Percentiles rank a stretch among this genome's conserved stretches.
Evolutionary conservation across 1,140 invertebrate genomes (phyloP).

Genomic region (Aculops lycopersici): DNA sequence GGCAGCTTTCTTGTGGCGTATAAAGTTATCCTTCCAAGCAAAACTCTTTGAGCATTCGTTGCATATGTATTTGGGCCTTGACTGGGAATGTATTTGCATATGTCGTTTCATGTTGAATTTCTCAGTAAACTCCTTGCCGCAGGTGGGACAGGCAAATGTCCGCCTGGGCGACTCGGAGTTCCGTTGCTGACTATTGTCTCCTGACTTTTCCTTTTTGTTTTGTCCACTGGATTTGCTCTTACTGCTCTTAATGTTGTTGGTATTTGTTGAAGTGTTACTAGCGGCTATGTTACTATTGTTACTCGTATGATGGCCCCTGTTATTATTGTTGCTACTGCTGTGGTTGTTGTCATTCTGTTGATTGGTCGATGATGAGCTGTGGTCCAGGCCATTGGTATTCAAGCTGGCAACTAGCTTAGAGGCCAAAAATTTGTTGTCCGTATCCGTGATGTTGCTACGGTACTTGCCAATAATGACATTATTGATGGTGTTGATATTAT

Average conservation of each 20-base stretch:
- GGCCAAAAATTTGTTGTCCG: too few species aligned
- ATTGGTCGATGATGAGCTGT: too few species aligned
- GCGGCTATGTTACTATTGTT: not conserved
- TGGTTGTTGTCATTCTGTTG: too few species aligned
- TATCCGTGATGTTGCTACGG: too few species aligned
- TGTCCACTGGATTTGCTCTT: not conserved
- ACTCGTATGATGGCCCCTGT: not conserved
- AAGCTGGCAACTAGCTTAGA: too few species aligned
- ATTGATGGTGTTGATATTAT: too few species aligned
- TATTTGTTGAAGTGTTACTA: not conserved
- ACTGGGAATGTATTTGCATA: slow-evolving; percentile 12
- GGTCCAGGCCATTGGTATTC: too few species aligned
- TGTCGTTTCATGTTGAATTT: slow-evolving; percentile 12
- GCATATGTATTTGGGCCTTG: slow-evolving; percentile 11
- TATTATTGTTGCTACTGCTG: not conserved
- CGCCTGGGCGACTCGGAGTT: too few species aligned
- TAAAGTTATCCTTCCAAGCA: slow-evolving; percentile 12
- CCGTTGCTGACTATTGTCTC: too few species aligned
- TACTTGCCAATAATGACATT: too few species aligned
- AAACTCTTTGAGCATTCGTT: slow-evolving; percentile 12
- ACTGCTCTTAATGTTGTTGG: not conserved
- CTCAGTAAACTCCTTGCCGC: slow-evolving; percentile 10
- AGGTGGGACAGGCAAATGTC: slow-evolving; percentile 11
- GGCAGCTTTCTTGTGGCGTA: slow-evolving; percentile 10
- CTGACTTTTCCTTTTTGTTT: slow-evolving; percentile 1